These are phyloP conservation scores for Hylaeus volcanicus DNA, from an alignment of 1,140 invertebrate genomes.

Conservation along the genomic window DNA sequence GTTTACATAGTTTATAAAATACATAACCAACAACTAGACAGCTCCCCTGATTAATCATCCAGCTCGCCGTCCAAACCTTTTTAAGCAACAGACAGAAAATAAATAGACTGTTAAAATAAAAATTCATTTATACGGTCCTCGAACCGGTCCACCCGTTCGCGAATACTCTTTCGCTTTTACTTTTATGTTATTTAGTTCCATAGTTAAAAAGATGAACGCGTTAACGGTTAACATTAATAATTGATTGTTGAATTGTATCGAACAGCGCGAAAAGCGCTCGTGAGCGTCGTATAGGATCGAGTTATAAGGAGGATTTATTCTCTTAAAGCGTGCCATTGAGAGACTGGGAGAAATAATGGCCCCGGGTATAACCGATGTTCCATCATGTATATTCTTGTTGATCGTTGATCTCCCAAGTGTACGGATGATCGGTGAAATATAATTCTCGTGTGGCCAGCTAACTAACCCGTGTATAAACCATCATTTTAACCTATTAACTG, in stretches of 20 bases:
- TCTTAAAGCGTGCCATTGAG: conserved; percentile 32
- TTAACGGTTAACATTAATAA: conserved; percentile 1
- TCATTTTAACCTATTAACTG: conserved; percentile 41
- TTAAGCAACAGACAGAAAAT: too few species aligned
- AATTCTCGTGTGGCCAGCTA: conserved; percentile 22
- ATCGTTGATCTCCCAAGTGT: conserved; percentile 38
- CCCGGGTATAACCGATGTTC: conserved; percentile 33
- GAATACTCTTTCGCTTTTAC: too few species aligned
- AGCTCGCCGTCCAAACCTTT: too few species aligned
- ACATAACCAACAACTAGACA: too few species aligned
- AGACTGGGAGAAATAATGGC: conserved; percentile 28
- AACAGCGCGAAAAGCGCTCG: conserved; percentile 8
- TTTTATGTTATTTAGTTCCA: too few species aligned
- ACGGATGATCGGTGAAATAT: conserved; percentile 37
- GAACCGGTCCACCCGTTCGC: too few species aligned
- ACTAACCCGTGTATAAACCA: conserved; percentile 30
- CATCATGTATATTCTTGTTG: conserved; percentile 37
- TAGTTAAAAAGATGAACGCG: too few species aligned
- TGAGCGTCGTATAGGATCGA: conserved; percentile 21
- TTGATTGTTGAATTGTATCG: conserved; percentile 29
- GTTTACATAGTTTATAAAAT: too few species aligned
- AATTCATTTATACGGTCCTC: too few species aligned
- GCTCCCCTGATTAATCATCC: too few species aligned
- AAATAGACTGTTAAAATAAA: too few species aligned
- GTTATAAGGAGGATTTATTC: conserved; percentile 36